A percentile compares a stretch with the other conserved stretches of the same genome.
Conservation (phyloP, 2,888 invertebrate species). For the Diplolepis rosae region DNA sequence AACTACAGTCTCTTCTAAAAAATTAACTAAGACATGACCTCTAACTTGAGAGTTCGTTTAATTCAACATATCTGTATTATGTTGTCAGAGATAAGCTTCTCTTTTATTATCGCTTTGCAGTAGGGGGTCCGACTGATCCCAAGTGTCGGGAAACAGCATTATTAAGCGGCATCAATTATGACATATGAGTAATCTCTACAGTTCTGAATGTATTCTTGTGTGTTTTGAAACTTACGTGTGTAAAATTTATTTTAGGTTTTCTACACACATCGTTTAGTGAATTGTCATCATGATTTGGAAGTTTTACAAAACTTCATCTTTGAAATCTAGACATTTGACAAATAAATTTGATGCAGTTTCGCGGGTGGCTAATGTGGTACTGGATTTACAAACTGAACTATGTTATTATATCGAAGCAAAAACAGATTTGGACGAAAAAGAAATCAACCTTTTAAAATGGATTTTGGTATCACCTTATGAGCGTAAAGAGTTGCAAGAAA, state of each 20-base stretch:
- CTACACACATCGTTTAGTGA: not conserved
- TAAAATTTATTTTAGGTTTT: not conserved
- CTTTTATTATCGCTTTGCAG: constrained; percentile 39
- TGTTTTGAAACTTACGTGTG: not conserved
- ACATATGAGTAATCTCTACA: not conserved
- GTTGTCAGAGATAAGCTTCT: constrained; percentile 24
- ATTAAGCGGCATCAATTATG: not conserved
- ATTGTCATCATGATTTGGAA: constrained; percentile 76
- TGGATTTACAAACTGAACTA: constrained; percentile 80
- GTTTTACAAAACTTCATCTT: constrained; percentile 78
- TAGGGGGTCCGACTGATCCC: constrained; percentile 35
- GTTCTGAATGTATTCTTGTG: not conserved
- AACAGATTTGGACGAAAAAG: constrained; percentile 76
- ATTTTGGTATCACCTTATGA: constrained; percentile 83
- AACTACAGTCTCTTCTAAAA: too few species aligned
- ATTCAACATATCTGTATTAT: too few species aligned
- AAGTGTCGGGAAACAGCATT: not conserved
- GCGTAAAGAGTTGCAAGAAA: constrained; percentile 77
- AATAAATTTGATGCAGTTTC: constrained; percentile 55
- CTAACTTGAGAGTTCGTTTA: too few species aligned
- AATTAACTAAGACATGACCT: too few species aligned
- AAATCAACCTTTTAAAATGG: constrained; percentile 84
- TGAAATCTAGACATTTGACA: constrained; percentile 57
- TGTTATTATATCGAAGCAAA: constrained; percentile 84
- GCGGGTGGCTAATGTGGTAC: constrained; percentile 67